Evolutionary conservation across 1,140 invertebrate species (phyloP).

Genomic region (Microvelia longipes): DNA sequence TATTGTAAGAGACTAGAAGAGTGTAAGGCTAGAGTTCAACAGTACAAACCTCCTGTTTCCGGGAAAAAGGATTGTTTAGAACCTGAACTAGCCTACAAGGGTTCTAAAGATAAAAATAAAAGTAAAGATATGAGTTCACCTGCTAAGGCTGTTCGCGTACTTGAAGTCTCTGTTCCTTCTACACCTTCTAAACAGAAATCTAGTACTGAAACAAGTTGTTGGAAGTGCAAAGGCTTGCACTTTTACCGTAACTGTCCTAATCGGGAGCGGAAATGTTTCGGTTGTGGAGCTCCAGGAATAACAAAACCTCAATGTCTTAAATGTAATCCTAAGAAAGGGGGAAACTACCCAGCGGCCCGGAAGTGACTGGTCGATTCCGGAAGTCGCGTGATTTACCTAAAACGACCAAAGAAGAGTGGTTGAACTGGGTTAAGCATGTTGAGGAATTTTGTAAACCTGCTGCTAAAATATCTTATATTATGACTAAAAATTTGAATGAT

Average conservation of each 20-base stretch:
- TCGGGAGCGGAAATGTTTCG: not conserved
- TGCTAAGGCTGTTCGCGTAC: not conserved
- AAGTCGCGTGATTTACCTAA: not conserved
- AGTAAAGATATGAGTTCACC: not conserved
- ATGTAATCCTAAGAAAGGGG: not conserved
- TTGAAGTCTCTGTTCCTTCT: not conserved
- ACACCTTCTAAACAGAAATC: not conserved
- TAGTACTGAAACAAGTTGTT: not conserved
- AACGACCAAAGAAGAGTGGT: not conserved
- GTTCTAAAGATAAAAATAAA: not conserved
- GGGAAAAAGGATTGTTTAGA: not conserved
- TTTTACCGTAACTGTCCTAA: not conserved
- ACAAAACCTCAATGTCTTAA: not conserved
- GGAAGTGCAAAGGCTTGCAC: not conserved
- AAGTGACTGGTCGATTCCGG: not conserved
- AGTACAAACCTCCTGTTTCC: not conserved
- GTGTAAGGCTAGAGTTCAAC: not conserved
- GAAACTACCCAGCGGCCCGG: not conserved
- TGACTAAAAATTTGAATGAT: not conserved
- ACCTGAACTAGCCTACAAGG: conserved; percentile 3
- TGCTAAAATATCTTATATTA: not conserved
- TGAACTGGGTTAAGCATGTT: not conserved
- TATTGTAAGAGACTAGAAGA: not conserved
- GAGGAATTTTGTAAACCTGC: not conserved
- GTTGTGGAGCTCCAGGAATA: not conserved